Percentiles rank a stretch among this genome's conserved stretches.
Evolutionary conservation across 2,113 vertebrate species (phyloP).

Genomic region (Leptobrachium leishanense): DNA sequence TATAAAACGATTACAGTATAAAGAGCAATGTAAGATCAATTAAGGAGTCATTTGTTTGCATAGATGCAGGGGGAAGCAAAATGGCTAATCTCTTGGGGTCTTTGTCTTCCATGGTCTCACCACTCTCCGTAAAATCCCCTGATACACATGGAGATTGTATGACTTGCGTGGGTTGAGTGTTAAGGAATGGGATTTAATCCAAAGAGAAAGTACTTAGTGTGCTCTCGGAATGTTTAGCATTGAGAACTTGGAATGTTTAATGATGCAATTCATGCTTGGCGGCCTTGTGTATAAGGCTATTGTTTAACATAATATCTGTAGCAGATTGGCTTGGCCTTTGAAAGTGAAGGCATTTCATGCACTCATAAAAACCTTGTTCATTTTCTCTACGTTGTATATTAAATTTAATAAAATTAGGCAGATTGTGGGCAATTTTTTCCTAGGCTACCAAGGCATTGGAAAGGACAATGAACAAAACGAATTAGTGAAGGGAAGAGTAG

Average conservation of each 20-base stretch:
- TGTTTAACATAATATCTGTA: conserved; percentile 31
- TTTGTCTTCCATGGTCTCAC: too few relatives aligned
- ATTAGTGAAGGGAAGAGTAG: too few relatives aligned
- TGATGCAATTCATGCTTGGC: conserved; percentile 31
- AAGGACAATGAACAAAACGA: conserved; percentile 50
- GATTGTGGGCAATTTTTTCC: conserved; percentile 66
- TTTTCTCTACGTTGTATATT: not conserved
- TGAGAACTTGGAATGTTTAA: conserved; percentile 26
- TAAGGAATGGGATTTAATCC: conserved; percentile 20
- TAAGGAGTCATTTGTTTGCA: too few relatives aligned
- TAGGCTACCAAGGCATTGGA: conserved; percentile 65
- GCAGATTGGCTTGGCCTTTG: not conserved
- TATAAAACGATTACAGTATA: too few relatives aligned
- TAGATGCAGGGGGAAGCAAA: too few relatives aligned
- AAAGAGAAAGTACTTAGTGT: conserved; percentile 25
- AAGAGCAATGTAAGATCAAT: too few relatives aligned
- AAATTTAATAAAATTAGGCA: conserved; percentile 54
- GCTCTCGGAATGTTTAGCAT: conserved; percentile 28
- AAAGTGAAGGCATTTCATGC: conserved; percentile 12
- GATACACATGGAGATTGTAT: conserved; percentile 19
- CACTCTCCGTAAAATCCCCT: not conserved
- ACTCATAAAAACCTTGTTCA: conserved; percentile 10
- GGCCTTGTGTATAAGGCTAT: conserved; percentile 24
- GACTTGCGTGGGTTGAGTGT: not conserved
- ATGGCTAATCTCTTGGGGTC: too few relatives aligned